A percentile compares a stretch with the other conserved stretches of the same genome.
phyloP scores from a whole-genome alignment of 2,888 invertebrate genomes.

The Philonicus albiceps region DNA sequence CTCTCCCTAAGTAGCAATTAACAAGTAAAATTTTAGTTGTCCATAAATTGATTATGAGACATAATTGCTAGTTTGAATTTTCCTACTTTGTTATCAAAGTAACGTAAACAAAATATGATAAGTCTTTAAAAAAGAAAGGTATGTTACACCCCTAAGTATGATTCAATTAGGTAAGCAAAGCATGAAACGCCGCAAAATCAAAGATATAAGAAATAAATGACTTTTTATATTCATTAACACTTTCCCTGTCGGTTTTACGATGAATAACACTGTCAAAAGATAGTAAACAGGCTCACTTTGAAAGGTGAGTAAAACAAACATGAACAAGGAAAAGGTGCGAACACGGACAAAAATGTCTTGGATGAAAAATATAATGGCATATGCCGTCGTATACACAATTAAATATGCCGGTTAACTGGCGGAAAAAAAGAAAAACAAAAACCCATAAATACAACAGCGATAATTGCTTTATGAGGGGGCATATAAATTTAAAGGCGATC shows the following conservation, averaged over 20 bases:
- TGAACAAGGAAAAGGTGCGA: constrained; percentile 2
- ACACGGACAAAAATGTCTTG: background rate
- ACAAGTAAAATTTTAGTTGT: background rate
- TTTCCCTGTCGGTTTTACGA: background rate
- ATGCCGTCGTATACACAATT: background rate
- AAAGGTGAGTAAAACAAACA: constrained; percentile 1
- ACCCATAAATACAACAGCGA: constrained; percentile 5
- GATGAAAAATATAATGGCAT: background rate
- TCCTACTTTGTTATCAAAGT: background rate
- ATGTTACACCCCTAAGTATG: background rate
- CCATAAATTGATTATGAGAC: background rate
- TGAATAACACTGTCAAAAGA: background rate
- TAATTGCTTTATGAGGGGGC: constrained; percentile 35
- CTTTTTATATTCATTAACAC: background rate
- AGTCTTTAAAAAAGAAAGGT: background rate
- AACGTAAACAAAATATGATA: background rate
- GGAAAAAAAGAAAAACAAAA: too few relatives aligned
- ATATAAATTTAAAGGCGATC: constrained; percentile 34
- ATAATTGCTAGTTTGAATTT: too few relatives aligned
- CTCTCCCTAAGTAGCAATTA: background rate
- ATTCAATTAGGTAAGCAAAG: background rate
- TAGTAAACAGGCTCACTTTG: background rate
- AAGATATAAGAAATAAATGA: background rate
- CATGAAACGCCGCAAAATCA: background rate
- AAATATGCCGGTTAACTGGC: constrained; percentile 12